Conservation (phyloP, 2,888 invertebrate genomes). For the Malacosoma neustria region DNA sequence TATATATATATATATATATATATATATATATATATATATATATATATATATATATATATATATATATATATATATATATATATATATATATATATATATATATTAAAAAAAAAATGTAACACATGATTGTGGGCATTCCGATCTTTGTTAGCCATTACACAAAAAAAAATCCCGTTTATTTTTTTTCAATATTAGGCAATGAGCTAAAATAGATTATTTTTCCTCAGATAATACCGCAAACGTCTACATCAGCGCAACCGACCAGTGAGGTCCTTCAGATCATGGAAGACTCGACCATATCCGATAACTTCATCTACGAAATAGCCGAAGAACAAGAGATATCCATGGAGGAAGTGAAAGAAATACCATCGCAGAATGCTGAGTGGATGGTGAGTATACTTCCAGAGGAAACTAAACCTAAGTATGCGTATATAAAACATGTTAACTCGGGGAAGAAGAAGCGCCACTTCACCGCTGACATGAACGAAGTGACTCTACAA, state of each 20-base stretch:
- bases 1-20: too few species aligned
- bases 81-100: too few species aligned
- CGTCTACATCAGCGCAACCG: constrained; percentile 20
- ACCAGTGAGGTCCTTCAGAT: constrained; percentile 39
- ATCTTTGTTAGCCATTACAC: too few species aligned
- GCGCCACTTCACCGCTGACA: constrained; percentile 55
- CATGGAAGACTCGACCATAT: constrained; percentile 44
- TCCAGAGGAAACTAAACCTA: constrained; percentile 48
- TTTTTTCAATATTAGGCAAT: too few species aligned
- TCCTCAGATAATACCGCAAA: constrained; percentile 50
- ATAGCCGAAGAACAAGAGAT: constrained; percentile 69
- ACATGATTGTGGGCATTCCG: too few species aligned
- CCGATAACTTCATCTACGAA: constrained; percentile 62
- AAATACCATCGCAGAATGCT: constrained; percentile 39
- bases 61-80: too few species aligned
- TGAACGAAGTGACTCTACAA: constrained; percentile 56
- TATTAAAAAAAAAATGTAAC: too few species aligned
- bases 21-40: too few species aligned
- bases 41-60: too few species aligned
- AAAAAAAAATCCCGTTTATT: too few species aligned
- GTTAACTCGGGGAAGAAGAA: constrained; percentile 53
- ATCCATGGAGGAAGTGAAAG: constrained; percentile 59
- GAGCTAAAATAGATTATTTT: too few species aligned
- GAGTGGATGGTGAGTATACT: constrained; percentile 64
- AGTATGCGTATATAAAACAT: constrained; percentile 63